Evolutionary conservation across 2,888 invertebrate genomes (phyloP).

Genomic region (Dicyrtoma fusca): DNA sequence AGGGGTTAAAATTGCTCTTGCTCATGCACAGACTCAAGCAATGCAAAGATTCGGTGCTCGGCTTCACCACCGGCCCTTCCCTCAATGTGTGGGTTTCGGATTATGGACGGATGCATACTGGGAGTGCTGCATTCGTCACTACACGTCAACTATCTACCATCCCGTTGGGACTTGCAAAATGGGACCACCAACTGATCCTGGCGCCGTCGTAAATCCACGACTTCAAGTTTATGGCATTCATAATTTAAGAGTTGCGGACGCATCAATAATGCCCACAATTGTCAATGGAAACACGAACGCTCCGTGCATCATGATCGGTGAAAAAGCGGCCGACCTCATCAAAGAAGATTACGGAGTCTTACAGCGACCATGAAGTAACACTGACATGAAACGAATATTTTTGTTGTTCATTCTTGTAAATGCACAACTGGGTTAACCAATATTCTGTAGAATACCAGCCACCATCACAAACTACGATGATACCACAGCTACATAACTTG

Average conservation of each 20-base stretch:
- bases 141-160: slow-evolving; percentile 82
- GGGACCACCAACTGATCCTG: slow-evolving; percentile 84
- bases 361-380: slow-evolving; percentile 59
- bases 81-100: slow-evolving; percentile 72
- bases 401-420: too few relatives aligned
- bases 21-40: slow-evolving; percentile 76
- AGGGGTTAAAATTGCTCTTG: slow-evolving; percentile 81
- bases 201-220: slow-evolving; percentile 78
- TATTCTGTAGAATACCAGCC: too few relatives aligned
- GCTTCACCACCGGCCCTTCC: slow-evolving; percentile 73
- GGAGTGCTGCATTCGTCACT: slow-evolving; percentile 84
- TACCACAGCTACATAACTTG: too few relatives aligned
- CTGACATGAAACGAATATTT: neutral
- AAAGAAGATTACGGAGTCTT: slow-evolving; percentile 61
- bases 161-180: slow-evolving; percentile 86
- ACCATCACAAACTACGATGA: too few relatives aligned
- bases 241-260: slow-evolving; percentile 78
- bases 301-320: slow-evolving; percentile 76
- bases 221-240: slow-evolving; percentile 77
- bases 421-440: too few relatives aligned
- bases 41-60: slow-evolving; percentile 75
- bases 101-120: slow-evolving; percentile 76
- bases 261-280: slow-evolving; percentile 82
- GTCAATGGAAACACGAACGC: slow-evolving; percentile 87
- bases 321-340: slow-evolving; percentile 74